Conservation (phyloP, 2,888 invertebrate species). For the Tenthredo distinguenda region DNA sequence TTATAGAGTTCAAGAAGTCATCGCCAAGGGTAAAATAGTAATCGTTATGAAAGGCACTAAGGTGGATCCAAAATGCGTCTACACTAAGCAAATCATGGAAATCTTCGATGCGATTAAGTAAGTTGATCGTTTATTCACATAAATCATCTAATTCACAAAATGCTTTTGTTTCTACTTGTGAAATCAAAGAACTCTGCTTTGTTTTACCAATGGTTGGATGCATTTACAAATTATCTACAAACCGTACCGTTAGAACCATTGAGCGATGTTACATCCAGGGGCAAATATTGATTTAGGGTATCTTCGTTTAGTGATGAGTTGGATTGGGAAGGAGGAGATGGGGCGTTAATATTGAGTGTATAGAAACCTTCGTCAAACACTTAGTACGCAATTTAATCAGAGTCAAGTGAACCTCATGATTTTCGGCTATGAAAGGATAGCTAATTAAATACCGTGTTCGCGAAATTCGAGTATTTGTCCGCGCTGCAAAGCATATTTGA, state of each 20-base stretch:
- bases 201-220: neutral
- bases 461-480: neutral
- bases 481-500: neutral
- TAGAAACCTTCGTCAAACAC: neutral
- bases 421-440: neutral
- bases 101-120: conserved; percentile 82
- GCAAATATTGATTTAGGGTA: neutral
- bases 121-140: neutral
- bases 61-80: conserved; percentile 87
- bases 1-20: conserved; percentile 79
- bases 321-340: neutral
- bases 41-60: conserved; percentile 92
- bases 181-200: neutral
- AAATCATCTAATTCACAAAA: neutral
- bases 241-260: neutral
- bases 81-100: conserved; percentile 87
- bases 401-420: neutral
- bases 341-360: neutral
- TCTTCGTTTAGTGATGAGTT: neutral
- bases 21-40: conserved; percentile 87
- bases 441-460: neutral
- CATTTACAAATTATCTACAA: neutral
- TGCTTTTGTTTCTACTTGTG: neutral
- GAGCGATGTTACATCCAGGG: neutral
- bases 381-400: neutral